Evolutionary conservation across 37 sponge, comb jelly and placozoan genomes (phyloP).

Genomic region (Cliona cf. orientalis): DNA sequence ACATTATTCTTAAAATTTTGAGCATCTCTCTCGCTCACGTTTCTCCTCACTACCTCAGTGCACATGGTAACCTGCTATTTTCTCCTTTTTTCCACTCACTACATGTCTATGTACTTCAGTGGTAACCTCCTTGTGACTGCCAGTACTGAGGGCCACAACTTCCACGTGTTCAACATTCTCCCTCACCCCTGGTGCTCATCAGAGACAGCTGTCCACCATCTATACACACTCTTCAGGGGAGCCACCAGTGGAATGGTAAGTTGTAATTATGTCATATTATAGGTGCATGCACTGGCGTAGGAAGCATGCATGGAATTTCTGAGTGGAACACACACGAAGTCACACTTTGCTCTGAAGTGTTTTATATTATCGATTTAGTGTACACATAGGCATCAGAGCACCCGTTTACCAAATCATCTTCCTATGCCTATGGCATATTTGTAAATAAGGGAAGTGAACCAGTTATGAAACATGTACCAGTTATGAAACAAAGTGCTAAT

Average conservation of each 20-base stretch:
- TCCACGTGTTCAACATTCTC: constrained; percentile 87
- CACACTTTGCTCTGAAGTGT: no score
- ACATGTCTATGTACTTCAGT: constrained; percentile 55
- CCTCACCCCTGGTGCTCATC: constrained; percentile 83
- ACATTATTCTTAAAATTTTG: not conserved
- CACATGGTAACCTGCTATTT: not conserved
- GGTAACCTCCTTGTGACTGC: constrained; percentile 90
- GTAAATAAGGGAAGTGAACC: no score
- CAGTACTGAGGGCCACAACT: constrained; percentile 83
- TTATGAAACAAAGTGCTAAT: no score
- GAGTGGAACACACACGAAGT: no score
- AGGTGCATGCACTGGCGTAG: not conserved
- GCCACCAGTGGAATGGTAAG: constrained; percentile 88
- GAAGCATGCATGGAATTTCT: not conserved
- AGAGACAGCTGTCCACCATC: constrained; percentile 85
- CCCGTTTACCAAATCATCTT: no score
- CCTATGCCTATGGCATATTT: no score
- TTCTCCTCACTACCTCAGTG: not conserved
- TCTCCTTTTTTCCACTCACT: not conserved
- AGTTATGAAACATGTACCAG: no score
- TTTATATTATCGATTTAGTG: constrained; percentile 2
- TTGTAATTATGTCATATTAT: not conserved
- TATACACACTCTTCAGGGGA: constrained; percentile 91
- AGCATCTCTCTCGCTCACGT: not conserved
- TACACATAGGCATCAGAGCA: no score